Evolutionary conservation across 2,113 vertebrate species (phyloP).

Genomic region (Brachionichthys hirsutus): DNA sequence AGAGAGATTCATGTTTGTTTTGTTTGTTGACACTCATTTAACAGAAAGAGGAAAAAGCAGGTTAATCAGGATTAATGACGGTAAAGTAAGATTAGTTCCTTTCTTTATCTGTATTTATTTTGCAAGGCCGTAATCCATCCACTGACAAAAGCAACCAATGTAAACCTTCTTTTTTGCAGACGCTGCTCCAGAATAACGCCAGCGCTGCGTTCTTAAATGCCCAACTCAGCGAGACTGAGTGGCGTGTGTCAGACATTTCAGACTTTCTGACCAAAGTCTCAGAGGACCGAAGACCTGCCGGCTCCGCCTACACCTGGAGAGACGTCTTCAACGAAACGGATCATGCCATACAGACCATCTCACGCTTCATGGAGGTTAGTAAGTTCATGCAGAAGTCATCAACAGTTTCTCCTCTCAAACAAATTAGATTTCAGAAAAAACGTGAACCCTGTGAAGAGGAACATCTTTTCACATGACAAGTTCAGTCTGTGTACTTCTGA

Average conservation of each 20-base stretch:
- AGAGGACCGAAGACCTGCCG: conserved; percentile 70
- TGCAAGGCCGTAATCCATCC: too few relatives aligned
- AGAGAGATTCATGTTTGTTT: too few relatives aligned
- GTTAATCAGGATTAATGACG: too few relatives aligned
- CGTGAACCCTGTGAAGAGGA: background rate
- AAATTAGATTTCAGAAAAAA: background rate
- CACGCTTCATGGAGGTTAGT: conserved; percentile 96
- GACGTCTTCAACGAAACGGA: conserved; percentile 92
- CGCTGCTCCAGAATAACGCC: conserved; percentile 83
- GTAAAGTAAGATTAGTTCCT: too few relatives aligned
- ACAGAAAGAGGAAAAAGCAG: too few relatives aligned
- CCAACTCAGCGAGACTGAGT: conserved; percentile 81
- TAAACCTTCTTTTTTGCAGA: conserved; percentile 70
- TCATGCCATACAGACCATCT: conserved; percentile 86
- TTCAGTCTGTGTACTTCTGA: too few relatives aligned
- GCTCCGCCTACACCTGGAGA: conserved; percentile 86
- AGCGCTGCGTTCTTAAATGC: conserved; percentile 80
- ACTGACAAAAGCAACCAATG: too few relatives aligned
- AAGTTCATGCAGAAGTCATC: background rate
- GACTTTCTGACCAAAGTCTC: conserved; percentile 85
- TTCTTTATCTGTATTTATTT: too few relatives aligned
- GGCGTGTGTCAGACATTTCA: conserved; percentile 83
- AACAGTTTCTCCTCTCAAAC: background rate
- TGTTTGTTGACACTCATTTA: too few relatives aligned
- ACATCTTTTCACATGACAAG: background rate